These are phyloP conservation scores for Nephrotoma guestfalica DNA, from an alignment of 2,888 invertebrate species.

Conservation along the genomic window DNA sequence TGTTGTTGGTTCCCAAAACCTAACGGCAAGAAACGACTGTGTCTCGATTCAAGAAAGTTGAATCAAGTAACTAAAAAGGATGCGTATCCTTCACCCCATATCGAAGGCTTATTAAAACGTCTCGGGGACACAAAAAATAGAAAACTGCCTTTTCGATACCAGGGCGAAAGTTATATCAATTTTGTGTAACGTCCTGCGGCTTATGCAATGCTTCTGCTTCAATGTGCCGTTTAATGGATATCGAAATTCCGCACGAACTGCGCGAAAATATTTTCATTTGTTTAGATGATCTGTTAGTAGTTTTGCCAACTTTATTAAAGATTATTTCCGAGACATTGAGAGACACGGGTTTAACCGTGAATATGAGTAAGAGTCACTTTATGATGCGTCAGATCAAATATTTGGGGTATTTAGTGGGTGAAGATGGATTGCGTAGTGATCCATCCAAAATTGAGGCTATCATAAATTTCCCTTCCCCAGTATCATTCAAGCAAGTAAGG, in stretches of 20 bases:
- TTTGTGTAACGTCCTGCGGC: neutral
- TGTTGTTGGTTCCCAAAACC: too few relatives aligned
- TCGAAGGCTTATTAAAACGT: neutral
- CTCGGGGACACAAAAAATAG: constrained; percentile 1
- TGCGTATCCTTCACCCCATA: constrained; percentile 5
- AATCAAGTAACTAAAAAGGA: constrained; percentile 11
- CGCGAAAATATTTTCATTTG: neutral
- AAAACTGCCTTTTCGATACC: constrained; percentile 10
- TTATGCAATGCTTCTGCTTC: neutral
- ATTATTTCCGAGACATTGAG: too few relatives aligned
- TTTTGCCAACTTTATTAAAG: too few relatives aligned
- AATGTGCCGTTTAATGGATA: neutral
- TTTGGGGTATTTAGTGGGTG: constrained; percentile 20
- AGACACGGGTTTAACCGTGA: neutral
- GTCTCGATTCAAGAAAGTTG: neutral
- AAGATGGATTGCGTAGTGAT: constrained; percentile 15
- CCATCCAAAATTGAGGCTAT: constrained; percentile 14
- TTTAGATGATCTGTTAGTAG: neutral
- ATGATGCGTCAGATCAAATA: constrained; percentile 8
- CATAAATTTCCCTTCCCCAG: neutral
- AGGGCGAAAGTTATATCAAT: neutral
- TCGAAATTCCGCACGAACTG: neutral
- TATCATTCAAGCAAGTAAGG: too few relatives aligned
- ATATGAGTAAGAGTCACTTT: neutral
- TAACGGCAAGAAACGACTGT: neutral